Base-by-base conservation (phyloP, 2,113 vertebrate species). In the Microtus richardsoni region DNA sequence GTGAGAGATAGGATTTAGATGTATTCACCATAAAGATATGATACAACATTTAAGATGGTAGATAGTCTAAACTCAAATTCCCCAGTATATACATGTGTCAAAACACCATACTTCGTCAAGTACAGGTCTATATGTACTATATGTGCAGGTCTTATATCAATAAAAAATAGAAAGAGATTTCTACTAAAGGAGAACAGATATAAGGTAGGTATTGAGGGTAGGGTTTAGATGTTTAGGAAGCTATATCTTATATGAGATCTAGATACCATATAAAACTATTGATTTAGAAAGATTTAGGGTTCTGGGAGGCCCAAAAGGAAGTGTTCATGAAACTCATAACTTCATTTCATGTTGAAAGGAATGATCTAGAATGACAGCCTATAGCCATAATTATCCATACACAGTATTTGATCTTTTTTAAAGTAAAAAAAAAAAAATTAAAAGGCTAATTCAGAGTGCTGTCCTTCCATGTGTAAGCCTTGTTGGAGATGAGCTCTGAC, bases 401-500 rank as follows among this genome's bases (percentile, higher is more conserved):
- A 75, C 16, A 60, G 2, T 26, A 80, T 41, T n/a, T 88, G 11
- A 41, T 85, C n/a, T n/a, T 89, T 91, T 88, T 92, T 60, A 93
- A 95, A 92, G 17, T 49, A 13, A 94, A 91, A 93, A 87, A 9
- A n/a, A 77, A 68, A 91, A 87, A 83, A 58, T 28, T 28, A 36
- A 79, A 92, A 71, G 89, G 16, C 62, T 78, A 30, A 92, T 88
- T 13, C 22, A 84, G 80, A 24, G 9, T 17, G 60, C 24, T 89
- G 47, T 39, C 79, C 60, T 68, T 75, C 70, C 0, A 33, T 68
- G 44, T 7, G 74, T 7, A 80, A 80, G 19, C 36, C 36, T 92
- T 71, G 60, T 33, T 93, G 52, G 44, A 11, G 10, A 60, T 39
- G n/a, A 91, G n/a, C 82, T 84, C 44, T 28, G 62, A 88, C 64